Conservation (phyloP, 2,797 vertebrate genomes). For the Columba guinea region DNA sequence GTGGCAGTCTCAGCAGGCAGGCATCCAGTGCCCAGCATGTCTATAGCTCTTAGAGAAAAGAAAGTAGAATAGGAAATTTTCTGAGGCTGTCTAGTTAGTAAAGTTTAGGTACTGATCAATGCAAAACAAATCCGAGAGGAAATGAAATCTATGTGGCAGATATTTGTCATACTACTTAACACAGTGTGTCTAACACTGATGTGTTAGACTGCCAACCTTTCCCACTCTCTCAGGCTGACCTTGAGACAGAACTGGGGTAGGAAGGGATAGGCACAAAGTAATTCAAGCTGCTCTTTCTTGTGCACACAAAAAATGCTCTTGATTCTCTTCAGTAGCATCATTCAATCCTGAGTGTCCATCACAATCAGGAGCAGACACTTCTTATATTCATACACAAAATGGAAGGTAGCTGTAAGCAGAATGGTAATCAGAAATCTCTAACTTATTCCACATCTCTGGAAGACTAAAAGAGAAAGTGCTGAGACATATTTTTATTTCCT, state of each 20-base stretch:
- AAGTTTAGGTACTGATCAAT: neutral
- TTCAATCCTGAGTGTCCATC: neutral
- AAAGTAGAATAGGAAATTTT: neutral
- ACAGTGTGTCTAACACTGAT: neutral
- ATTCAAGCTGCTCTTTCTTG: neutral
- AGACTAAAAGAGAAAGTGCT: neutral
- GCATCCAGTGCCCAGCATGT: neutral
- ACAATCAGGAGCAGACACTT: neutral
- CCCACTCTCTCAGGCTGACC: neutral
- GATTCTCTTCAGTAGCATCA: neutral
- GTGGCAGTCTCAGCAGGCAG: neutral
- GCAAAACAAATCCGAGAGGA: neutral
- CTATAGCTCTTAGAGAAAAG: neutral
- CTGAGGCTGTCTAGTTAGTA: neutral
- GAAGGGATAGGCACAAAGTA: neutral
- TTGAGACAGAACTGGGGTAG: neutral
- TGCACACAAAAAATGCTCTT: neutral
- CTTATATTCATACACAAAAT: neutral
- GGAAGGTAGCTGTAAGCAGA: neutral
- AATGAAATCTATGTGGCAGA: neutral
- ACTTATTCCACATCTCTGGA: neutral
- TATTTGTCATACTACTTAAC: neutral
- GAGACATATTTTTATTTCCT: neutral
- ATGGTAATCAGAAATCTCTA: neutral
- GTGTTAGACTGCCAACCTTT: neutral